Evolutionary conservation across 2,113 vertebrate genomes (phyloP).

Genomic region (Setophaga petechia): DNA sequence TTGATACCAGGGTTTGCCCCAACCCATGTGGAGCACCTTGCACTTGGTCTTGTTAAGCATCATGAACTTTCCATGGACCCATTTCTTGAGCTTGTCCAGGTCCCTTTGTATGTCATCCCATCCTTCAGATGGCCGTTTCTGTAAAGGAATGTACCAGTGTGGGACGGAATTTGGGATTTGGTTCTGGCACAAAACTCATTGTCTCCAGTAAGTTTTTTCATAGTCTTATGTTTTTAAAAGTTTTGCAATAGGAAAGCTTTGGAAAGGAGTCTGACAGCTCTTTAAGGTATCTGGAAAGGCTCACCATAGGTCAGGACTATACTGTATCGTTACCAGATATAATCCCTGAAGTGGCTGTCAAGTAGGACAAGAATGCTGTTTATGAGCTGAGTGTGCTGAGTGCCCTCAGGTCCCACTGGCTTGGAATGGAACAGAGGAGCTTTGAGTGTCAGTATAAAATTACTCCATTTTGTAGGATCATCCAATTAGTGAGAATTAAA

Average conservation of each 20-base stretch:
- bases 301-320: background rate
- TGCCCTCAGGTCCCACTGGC: background rate
- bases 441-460: background rate
- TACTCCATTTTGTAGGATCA: background rate
- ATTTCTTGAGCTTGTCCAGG: background rate
- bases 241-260: background rate
- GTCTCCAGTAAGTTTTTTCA: background rate
- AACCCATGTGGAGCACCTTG: background rate
- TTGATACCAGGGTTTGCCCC: rapidly evolving
- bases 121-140: background rate
- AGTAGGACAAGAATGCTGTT: background rate
- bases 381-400: background rate
- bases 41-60: background rate
- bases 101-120: background rate
- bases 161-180: rapidly evolving
- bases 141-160: background rate
- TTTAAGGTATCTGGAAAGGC: background rate
- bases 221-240: background rate
- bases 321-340: background rate
- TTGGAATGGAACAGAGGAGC: background rate
- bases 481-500: background rate
- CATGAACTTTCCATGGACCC: background rate
- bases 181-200: background rate
- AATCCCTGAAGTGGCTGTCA: background rate
- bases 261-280: background rate